Conservation (phyloP, 35 echinoderm and acorn worm species). For the Lytechinus variegatus region DNA sequence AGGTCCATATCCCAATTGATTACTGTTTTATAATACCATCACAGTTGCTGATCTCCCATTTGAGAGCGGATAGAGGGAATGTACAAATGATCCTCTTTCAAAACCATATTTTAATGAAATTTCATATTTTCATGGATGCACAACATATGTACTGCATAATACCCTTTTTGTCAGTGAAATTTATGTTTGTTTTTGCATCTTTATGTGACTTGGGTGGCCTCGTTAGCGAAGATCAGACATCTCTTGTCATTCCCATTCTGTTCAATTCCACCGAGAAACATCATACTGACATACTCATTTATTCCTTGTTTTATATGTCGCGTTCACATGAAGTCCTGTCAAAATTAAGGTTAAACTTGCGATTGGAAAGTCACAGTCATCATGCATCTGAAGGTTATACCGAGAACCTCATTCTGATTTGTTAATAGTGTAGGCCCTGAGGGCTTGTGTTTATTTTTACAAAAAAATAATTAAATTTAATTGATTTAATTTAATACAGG, state of each 20-base stretch:
- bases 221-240: background rate
- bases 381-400: no score
- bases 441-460: no score
- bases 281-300: conserved; percentile 14
- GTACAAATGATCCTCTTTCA: background rate
- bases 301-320: background rate
- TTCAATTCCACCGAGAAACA: background rate
- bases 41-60: background rate
- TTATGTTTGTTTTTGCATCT: background rate
- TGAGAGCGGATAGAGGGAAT: background rate
- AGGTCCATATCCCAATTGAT: no score
- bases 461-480: no score
- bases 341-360: no score
- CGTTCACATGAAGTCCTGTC: no score
- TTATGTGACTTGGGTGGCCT: conserved; percentile 1
- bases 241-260: background rate
- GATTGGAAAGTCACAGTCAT: no score
- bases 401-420: no score
- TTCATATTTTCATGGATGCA: background rate
- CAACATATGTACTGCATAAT: no score
- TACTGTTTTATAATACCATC: background rate
- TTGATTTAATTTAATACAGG: no score
- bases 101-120: no score
- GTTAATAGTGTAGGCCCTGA: no score
- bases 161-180: background rate